Conservation (phyloP, 1,140 invertebrate genomes). For the Orchestia grillus region DNA sequence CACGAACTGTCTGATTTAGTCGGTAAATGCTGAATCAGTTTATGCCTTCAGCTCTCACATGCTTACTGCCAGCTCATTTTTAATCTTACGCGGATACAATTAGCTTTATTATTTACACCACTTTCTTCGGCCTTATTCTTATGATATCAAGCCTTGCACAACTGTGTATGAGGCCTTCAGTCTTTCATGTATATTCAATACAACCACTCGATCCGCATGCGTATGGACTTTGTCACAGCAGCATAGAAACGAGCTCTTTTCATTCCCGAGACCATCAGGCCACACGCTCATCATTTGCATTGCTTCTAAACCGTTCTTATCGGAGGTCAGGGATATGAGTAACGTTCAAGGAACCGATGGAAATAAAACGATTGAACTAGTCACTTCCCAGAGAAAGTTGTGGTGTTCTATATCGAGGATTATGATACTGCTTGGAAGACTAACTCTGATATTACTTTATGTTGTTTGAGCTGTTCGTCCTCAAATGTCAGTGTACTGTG, state of each 20-base stretch:
- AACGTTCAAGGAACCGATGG: not conserved
- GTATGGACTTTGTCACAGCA: not conserved
- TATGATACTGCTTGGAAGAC: not conserved
- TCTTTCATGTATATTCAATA: not conserved
- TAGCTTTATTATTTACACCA: no score
- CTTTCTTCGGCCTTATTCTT: no score
- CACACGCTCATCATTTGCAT: not conserved
- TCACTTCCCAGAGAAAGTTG: not conserved
- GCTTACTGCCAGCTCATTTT: no score
- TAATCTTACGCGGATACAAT: no score
- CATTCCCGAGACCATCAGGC: not conserved
- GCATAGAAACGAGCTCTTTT: not conserved
- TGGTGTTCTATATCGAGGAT: not conserved
- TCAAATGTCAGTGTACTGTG: not conserved
- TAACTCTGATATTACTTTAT: not conserved
- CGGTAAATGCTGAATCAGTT: no score
- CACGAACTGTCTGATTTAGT: no score
- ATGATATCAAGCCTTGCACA: no score
- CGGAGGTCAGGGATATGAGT: not conserved
- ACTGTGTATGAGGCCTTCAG: not conserved
- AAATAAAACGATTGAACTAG: not conserved
- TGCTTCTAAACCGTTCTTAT: not conserved
- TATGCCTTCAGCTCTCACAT: no score
- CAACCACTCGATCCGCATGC: not conserved
- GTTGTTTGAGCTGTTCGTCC: not conserved